Base-by-base conservation (phyloP, 2,797 vertebrate species). In the Bradypodion ventrale region DNA sequence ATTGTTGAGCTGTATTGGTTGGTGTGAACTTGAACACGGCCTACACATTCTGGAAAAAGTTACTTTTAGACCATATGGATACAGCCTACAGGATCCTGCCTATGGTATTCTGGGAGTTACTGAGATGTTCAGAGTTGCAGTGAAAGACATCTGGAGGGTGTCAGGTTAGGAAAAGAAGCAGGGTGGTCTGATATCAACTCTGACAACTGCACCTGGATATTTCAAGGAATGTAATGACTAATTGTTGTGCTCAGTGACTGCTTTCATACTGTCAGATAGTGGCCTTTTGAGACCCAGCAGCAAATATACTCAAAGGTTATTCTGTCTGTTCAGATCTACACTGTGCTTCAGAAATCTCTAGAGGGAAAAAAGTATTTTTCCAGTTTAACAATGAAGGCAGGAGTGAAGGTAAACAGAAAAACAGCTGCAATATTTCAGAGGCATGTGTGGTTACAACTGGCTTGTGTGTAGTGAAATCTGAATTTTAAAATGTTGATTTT, bases 251-350 rank as follows among this genome's bases (percentile, higher is more conserved):
- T 78, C 27, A 6, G 49, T 46, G 60, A 19, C 65, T 74, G 46
- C 23, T 35, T 73, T 3, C 60, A 29, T 2, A 49, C 23, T 29
- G 68, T 3, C 3, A 85, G 7, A 78, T 37, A 32, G 2, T 70
- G 13, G 19, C 40, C 44, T 75, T 27, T 78, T 63, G n/a, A 83
- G 66, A 65, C 25, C 27, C 2, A 40, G 63, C 27, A 25, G 35
- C 37, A 78, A 46, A 62, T 42, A 25, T 7, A 44, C 35, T 82
- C 84, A 85, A 68, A 81, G 66, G 56, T 85, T 87, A 77, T 1
- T 59, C 4, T 73, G 85, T 87, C 83, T 83, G 12, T 21, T 83
- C 78, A 80, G 27, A 83, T 87, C 76, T 40, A 5, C 23, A 88
- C 35, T 69, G 49, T 9, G 1, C 46, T 27, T 4, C 32, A 1